Conservation (phyloP, 1,140 invertebrate species). For the Dryas iulia region DNA sequence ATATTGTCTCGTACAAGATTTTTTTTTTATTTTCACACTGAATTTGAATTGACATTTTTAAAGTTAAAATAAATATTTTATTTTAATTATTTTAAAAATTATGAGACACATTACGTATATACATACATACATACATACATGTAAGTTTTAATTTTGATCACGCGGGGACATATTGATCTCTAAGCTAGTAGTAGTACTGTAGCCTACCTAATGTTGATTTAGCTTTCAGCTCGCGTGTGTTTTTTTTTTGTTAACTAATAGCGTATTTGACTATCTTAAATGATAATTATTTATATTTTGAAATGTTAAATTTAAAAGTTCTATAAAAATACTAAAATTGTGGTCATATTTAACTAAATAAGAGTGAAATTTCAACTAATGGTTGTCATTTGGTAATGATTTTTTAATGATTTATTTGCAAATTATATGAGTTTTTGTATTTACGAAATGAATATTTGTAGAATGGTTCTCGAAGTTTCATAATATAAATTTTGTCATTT, state of each 20-base stretch:
- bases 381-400: not conserved
- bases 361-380: not conserved
- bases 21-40: not conserved
- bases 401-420: not conserved
- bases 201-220: not conserved
- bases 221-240: not conserved
- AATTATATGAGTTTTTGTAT: not conserved
- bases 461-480: not conserved
- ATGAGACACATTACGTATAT: slow-evolving; percentile 3
- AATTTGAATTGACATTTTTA: not conserved
- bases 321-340: no score
- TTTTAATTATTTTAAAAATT: not conserved
- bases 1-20: not conserved
- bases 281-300: not conserved
- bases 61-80: not conserved
- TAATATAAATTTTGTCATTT: not conserved
- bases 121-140: not conserved
- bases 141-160: not conserved
- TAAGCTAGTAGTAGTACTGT: not conserved
- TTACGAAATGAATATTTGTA: not conserved
- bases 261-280: slow-evolving; percentile 9
- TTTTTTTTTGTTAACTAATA: not conserved
- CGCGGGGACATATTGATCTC: slow-evolving; percentile 11
- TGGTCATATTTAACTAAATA: not conserved
- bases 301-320: no score